phyloP scores from a whole-genome alignment of 2,113 vertebrate species.

The Bos javanicus region DNA sequence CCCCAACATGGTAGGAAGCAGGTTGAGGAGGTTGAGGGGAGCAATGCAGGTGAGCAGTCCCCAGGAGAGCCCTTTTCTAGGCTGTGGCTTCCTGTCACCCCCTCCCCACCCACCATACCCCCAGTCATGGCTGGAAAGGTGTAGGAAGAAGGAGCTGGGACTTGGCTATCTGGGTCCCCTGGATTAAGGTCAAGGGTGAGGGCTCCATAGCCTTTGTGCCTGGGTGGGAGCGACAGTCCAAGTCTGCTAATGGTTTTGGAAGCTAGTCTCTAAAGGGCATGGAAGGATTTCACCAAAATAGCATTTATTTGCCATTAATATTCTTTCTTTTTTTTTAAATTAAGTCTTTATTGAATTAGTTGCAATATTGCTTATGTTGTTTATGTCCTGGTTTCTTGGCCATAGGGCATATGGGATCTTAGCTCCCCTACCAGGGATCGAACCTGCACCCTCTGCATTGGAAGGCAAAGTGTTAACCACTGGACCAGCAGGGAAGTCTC shows the following conservation, averaged over 20 bases:
- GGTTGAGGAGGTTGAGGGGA: background rate
- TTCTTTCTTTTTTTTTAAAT: background rate
- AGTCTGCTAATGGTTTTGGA: constrained; percentile 1
- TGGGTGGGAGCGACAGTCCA: background rate
- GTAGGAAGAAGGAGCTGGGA: background rate
- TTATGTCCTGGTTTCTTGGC: too few relatives aligned
- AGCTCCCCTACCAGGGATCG: too few relatives aligned
- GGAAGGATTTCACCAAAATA: background rate
- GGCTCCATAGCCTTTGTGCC: background rate
- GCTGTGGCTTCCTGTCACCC: background rate
- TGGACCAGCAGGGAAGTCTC: too few relatives aligned
- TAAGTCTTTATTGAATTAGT: too few relatives aligned
- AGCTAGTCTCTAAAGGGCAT: background rate
- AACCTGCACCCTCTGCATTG: too few relatives aligned
- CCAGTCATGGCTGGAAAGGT: background rate
- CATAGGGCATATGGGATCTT: too few relatives aligned
- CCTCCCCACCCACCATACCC: fast-evolving
- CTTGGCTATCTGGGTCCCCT: background rate
- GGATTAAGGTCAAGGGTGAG: background rate
- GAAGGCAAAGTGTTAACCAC: too few relatives aligned
- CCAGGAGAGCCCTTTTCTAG: background rate
- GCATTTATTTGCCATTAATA: background rate
- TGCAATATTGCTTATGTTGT: too few relatives aligned
- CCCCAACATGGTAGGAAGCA: background rate
- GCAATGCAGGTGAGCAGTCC: background rate